Base-by-base conservation (phyloP, 2,888 invertebrate genomes). In the Furcula furcula region DNA sequence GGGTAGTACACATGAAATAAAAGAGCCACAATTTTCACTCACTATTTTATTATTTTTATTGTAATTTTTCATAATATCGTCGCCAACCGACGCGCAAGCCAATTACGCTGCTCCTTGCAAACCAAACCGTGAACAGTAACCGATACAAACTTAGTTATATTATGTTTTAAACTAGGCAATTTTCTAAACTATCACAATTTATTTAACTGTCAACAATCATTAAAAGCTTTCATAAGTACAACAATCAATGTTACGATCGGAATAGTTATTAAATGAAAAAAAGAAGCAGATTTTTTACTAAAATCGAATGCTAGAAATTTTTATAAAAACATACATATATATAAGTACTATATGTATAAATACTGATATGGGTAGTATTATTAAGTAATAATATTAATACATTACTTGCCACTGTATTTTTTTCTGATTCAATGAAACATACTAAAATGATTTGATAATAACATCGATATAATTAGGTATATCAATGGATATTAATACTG, bases 31-130 rank as follows among this genome's bases (percentile, higher is more conserved):
- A 15, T 15, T 58, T 70, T 57, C 72, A 75, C 67, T 84, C 74
- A 72, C 86, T 86, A 87, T 87, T 87, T 86, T 84, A 83, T 83
- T 65, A 77, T 85, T 87, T 87, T 88, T 87, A 87, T 86, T 87
- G 84, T 87, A 83, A 82, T 86, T 84, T 83, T 79, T 83, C 86
- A 83, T 84, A 86, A 83, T 85, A 81, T 76, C 79, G 75, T 70
- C 76, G 75, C 69, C 75, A 64, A 59, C 59, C 62, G 63, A 68
- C 73, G 64, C 56, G 49, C 45, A 59, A n/a, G n/a, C n/a, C n/a
- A n/a, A 49, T 47, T 50, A 63, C 75, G 68, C 65, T 66, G 70
- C 75, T 71, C 76, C 65, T 65, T 63, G 28, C 61, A 55, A 61
- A 60, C 56, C 65, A 76, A 73, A 66, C 58, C 54, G 63, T 52